phyloP scores from a whole-genome alignment of 2,888 invertebrate species.

The Sesamia inferens region DNA sequence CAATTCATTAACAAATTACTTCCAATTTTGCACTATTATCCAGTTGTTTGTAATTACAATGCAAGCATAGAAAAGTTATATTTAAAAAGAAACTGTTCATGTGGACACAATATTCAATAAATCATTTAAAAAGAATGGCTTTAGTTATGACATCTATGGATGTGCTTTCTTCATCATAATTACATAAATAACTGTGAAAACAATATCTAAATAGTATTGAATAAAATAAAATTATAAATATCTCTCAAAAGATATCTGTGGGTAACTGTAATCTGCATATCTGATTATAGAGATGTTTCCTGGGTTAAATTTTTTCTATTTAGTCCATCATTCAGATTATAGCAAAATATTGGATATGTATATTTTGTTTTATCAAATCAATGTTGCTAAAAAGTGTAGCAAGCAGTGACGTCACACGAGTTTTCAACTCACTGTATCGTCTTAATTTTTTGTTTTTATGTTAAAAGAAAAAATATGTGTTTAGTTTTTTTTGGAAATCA shows the following conservation, averaged over 20 bases:
- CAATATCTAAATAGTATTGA: not conserved
- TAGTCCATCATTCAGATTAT: no score
- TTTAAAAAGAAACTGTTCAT: not conserved
- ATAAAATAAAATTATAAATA: not conserved
- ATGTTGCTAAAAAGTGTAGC: no score
- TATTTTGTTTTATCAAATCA: no score
- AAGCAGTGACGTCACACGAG: no score
- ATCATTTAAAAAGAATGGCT: not conserved
- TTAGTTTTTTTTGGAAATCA: no score
- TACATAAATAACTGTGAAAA: conserved; percentile 4
- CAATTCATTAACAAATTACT: conserved; percentile 9
- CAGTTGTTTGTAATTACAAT: not conserved
- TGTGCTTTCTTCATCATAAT: not conserved
- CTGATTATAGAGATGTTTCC: no score
- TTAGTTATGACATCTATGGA: not conserved
- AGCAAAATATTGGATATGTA: no score
- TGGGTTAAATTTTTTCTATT: no score
- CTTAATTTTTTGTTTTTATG: no score
- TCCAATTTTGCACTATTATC: not conserved
- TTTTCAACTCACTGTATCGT: no score
- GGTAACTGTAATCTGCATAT: not conserved
- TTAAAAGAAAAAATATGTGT: no score
- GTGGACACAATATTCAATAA: not conserved
- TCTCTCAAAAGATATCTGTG: not conserved
- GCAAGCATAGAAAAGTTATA: not conserved